Conservation (phyloP, 2,888 invertebrate genomes). For the Phania funesta region DNA sequence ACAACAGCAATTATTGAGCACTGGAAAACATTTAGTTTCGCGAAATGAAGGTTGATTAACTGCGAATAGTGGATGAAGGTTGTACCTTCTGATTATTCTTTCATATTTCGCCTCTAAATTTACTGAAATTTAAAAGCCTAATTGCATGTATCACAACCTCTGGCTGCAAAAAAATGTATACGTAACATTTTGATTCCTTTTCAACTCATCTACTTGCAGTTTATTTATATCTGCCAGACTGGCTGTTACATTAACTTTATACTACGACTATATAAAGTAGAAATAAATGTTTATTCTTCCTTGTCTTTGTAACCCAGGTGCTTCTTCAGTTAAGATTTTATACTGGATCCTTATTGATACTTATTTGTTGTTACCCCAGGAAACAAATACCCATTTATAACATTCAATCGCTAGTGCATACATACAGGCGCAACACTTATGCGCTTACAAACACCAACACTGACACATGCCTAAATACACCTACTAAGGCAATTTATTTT, state of each 20-base stretch:
- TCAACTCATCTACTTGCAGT: background rate
- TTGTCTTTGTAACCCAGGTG: slow-evolving; percentile 21
- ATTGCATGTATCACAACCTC: too few species aligned
- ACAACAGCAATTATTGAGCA: too few species aligned
- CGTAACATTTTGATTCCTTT: slow-evolving; percentile 15
- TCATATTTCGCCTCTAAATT: too few species aligned
- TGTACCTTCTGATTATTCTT: too few species aligned
- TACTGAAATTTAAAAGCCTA: too few species aligned
- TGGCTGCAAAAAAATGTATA: too few species aligned
- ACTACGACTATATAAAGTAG: background rate
- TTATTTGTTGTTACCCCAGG: slow-evolving; percentile 59
- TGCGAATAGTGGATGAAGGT: too few species aligned
- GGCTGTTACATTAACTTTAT: slow-evolving; percentile 3
- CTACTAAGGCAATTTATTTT: slow-evolving; percentile 30
- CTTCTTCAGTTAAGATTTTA: slow-evolving; percentile 40
- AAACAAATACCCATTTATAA: slow-evolving; percentile 58
- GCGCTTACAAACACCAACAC: background rate
- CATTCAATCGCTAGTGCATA: slow-evolving; percentile 33
- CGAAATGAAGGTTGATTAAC: too few species aligned
- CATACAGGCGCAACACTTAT: slow-evolving; percentile 6
- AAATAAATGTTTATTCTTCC: slow-evolving; percentile 29
- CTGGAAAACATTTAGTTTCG: too few species aligned
- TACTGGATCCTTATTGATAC: slow-evolving; percentile 45
- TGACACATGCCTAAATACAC: background rate
- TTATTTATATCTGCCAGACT: background rate